Evolutionary conservation across 2,888 invertebrate genomes (phyloP).

Genomic region (Noctua fimbriata): DNA sequence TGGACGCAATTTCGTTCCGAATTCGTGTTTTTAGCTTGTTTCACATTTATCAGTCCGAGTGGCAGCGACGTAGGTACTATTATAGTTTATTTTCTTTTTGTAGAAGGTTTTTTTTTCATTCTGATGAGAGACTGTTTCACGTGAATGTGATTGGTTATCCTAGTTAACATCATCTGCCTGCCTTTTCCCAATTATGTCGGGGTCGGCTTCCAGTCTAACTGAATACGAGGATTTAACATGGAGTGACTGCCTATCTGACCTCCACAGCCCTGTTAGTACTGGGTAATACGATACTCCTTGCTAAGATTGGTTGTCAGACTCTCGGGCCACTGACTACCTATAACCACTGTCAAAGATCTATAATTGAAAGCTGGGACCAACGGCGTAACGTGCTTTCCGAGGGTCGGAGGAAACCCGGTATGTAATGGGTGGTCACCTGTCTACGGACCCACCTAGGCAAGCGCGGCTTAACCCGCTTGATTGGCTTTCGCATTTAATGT

Average conservation of each 20-base stretch:
- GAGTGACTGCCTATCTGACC: too few relatives aligned
- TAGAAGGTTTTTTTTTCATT: not conserved
- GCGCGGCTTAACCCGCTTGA: too few relatives aligned
- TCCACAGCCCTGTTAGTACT: not conserved
- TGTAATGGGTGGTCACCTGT: too few relatives aligned
- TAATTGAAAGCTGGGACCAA: too few relatives aligned
- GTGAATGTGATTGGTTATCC: not conserved
- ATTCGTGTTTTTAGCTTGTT: slow-evolving; percentile 49
- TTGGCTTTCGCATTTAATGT: too few relatives aligned
- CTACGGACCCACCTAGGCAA: too few relatives aligned
- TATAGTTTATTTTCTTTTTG: slow-evolving; percentile 14
- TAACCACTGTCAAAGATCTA: too few relatives aligned
- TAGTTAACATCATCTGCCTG: not conserved
- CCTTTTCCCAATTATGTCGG: not conserved
- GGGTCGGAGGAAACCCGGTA: too few relatives aligned
- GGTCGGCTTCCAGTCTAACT: too few relatives aligned
- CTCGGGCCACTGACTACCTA: too few relatives aligned
- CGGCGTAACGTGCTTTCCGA: too few relatives aligned
- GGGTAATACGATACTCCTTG: not conserved
- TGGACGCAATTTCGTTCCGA: slow-evolving; percentile 49
- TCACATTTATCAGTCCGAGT: slow-evolving; percentile 44
- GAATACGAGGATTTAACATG: too few relatives aligned
- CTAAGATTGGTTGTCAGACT: not conserved
- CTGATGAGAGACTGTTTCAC: not conserved
- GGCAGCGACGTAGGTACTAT: slow-evolving; percentile 5